Evolutionary conservation across 2,888 invertebrate species (phyloP).

Genomic region (Drepanosiphum platanoidis): DNA sequence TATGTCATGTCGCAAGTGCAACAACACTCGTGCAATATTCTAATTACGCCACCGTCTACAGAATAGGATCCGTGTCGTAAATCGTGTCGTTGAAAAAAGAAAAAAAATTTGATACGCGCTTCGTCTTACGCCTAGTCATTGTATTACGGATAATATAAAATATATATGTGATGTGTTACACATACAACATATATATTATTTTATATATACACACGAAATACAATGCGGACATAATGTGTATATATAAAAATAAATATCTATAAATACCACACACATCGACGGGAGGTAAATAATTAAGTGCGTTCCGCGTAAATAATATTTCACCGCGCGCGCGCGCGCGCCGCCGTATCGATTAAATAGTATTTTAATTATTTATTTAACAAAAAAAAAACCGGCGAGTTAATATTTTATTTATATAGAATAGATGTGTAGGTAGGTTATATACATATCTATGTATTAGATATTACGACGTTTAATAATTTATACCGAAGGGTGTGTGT

Average conservation of each 20-base stretch:
- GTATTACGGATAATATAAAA: too few relatives aligned
- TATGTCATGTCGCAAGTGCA: too few relatives aligned
- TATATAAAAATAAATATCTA: neutral
- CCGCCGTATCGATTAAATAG: conserved; percentile 11
- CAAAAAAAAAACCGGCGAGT: neutral
- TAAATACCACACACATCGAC: neutral
- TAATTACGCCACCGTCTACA: too few relatives aligned
- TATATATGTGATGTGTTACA: too few relatives aligned
- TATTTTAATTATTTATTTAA: conserved; percentile 44
- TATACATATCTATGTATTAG: neutral
- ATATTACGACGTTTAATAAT: conserved; percentile 43
- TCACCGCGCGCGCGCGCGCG: neutral
- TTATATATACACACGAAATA: neutral
- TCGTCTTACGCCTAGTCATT: too few relatives aligned
- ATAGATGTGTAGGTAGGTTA: neutral
- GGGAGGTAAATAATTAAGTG: conserved; percentile 24
- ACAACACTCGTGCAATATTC: too few relatives aligned
- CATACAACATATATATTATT: too few relatives aligned
- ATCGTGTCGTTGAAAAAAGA: too few relatives aligned
- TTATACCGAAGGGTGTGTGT: neutral
- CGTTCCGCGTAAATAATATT: conserved; percentile 10
- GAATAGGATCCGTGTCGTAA: too few relatives aligned
- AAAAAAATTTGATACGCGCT: too few relatives aligned
- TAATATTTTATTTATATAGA: conserved; percentile 30
- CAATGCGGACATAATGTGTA: neutral